A percentile compares a stretch with the other conserved stretches of the same genome.
Evolutionary conservation across 1,140 invertebrate genomes (phyloP).

Genomic region (Lordiphosa collinella): DNA sequence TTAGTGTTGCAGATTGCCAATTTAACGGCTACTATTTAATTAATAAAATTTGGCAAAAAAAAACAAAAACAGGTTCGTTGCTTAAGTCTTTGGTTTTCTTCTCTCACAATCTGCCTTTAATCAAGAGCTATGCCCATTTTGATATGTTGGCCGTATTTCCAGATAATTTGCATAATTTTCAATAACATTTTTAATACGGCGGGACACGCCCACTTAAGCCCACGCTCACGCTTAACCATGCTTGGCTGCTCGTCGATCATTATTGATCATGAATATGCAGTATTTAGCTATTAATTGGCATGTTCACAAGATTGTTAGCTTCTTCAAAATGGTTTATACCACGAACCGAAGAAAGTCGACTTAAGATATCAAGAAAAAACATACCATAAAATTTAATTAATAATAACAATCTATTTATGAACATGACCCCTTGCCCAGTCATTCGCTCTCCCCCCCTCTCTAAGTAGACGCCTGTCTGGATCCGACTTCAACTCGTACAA

Average conservation of each 20-base stretch:
- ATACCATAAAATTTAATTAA: slow-evolving; percentile 56
- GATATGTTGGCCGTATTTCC: slow-evolving; percentile 28
- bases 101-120: slow-evolving; percentile 7
- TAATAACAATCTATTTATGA: slow-evolving; percentile 5
- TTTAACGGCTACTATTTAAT: slow-evolving; percentile 60
- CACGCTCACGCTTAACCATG: slow-evolving; percentile 22
- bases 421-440: slow-evolving; percentile 25
- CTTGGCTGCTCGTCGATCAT: slow-evolving; percentile 28
- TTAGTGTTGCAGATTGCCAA: slow-evolving; percentile 31
- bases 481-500: slow-evolving; percentile 41
- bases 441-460: too few relatives aligned
- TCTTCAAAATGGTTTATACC: slow-evolving; percentile 27
- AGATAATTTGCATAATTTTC: slow-evolving; percentile 62
- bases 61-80: slow-evolving; percentile 57
- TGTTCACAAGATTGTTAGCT: slow-evolving; percentile 68
- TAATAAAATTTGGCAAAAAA: slow-evolving; percentile 26
- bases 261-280: slow-evolving; percentile 63
- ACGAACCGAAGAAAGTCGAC: slow-evolving; percentile 2
- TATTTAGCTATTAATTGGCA: slow-evolving; percentile 60
- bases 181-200: slow-evolving; percentile 34
- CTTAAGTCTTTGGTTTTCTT: slow-evolving; percentile 55
- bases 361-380: slow-evolving; percentile 7
- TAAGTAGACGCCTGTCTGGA: slow-evolving; percentile 9
- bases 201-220: slow-evolving; percentile 47
- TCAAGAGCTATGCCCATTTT: slow-evolving; percentile 36